phyloP scores from a whole-genome alignment of 2,888 invertebrate genomes.

The Melolontha melolontha region DNA sequence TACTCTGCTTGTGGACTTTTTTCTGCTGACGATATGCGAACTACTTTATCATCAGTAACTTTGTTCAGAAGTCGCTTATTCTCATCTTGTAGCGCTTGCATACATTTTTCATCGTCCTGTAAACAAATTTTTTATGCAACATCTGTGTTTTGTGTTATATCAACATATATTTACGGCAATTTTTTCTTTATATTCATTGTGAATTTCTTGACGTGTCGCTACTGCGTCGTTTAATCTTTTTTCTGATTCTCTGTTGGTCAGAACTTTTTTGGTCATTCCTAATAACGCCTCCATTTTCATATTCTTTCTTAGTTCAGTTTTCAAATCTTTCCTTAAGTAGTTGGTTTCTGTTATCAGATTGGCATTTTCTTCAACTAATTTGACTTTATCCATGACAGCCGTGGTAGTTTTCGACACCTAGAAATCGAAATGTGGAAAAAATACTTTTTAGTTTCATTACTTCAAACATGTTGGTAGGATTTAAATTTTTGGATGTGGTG shows the following conservation, averaged over 20 bases:
- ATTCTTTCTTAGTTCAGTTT: slow-evolving; percentile 74
- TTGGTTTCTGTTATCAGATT: slow-evolving; percentile 83
- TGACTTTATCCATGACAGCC: slow-evolving; percentile 61
- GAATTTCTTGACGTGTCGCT: slow-evolving; percentile 72
- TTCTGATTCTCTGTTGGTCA: slow-evolving; percentile 73
- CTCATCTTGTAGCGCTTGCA: slow-evolving; percentile 39
- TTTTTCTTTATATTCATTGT: slow-evolving; percentile 68
- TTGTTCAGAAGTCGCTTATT: slow-evolving; percentile 54
- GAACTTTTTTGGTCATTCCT: slow-evolving; percentile 71
- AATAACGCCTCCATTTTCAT: slow-evolving; percentile 80
- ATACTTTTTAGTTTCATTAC: too few species aligned
- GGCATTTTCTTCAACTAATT: slow-evolving; percentile 77
- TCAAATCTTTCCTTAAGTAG: slow-evolving; percentile 76
- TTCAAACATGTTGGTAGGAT: too few species aligned
- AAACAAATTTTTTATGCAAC: slow-evolving; percentile 24
- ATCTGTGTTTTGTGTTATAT: not conserved
- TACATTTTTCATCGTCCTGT: slow-evolving; percentile 68
- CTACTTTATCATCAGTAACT: slow-evolving; percentile 46
- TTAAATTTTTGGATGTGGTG: too few species aligned
- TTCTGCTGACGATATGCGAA: too few species aligned
- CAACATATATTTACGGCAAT: slow-evolving; percentile 63
- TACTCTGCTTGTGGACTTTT: not conserved
- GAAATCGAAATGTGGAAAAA: slow-evolving; percentile 13
- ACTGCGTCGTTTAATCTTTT: slow-evolving; percentile 74
- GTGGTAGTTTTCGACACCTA: slow-evolving; percentile 62